These are phyloP conservation scores for Desmodus rotundus DNA, from an alignment of 2,113 vertebrate genomes.

Conservation along the genomic window DNA sequence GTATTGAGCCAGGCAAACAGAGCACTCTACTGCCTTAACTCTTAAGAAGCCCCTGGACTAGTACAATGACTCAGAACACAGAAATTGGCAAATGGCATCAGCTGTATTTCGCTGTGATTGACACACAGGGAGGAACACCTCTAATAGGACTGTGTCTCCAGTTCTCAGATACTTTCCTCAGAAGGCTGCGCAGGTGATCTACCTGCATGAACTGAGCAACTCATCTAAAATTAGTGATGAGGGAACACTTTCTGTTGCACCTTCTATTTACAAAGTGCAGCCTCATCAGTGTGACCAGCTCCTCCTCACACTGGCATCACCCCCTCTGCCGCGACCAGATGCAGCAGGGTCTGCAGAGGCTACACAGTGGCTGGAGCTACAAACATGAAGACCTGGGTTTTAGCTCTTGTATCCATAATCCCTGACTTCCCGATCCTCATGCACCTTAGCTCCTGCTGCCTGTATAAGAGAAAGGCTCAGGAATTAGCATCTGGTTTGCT, in stretches of 20 bases:
- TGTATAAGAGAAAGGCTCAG: background rate
- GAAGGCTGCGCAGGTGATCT: constrained; percentile 9
- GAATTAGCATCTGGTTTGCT: background rate
- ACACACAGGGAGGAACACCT: background rate
- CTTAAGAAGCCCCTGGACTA: background rate
- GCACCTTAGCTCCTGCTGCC: background rate
- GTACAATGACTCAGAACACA: background rate
- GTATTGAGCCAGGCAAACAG: constrained; percentile 49
- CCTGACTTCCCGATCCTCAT: background rate
- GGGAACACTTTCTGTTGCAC: constrained; percentile 49
- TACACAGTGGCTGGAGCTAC: background rate
- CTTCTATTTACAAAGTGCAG: constrained; percentile 58
- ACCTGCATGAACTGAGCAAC: constrained; percentile 27
- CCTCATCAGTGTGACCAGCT: constrained; percentile 53
- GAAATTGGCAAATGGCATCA: background rate
- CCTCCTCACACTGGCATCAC: background rate
- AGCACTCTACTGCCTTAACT: constrained; percentile 2
- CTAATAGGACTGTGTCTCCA: background rate
- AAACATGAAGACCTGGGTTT: background rate
- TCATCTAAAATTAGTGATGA: constrained; percentile 52
- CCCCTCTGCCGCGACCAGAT: background rate
- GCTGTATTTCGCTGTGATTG: background rate
- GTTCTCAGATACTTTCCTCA: background rate
- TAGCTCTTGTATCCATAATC: background rate
- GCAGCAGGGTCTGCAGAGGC: background rate